Evolutionary conservation across 2,888 invertebrate species (phyloP).

Genomic region (Cyaniris semiargus): DNA sequence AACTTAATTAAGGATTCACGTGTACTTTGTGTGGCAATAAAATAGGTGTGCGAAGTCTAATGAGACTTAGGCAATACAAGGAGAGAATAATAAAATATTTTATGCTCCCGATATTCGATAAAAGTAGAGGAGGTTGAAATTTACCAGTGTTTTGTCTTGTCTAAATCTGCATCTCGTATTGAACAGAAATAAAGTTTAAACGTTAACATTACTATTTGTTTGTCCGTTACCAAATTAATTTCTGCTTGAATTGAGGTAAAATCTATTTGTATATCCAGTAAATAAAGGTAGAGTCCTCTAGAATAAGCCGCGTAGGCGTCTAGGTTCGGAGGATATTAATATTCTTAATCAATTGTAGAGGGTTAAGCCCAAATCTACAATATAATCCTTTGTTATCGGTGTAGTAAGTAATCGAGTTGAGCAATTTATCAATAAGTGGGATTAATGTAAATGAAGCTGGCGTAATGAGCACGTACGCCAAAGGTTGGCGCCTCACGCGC

Average conservation of each 20-base stretch:
- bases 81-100: neutral
- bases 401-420: conserved; percentile 21
- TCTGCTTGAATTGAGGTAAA: neutral
- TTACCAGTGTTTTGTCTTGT: neutral
- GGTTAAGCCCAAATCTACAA: neutral
- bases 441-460: conserved; percentile 26
- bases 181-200: neutral
- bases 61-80: neutral
- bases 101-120: neutral
- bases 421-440: conserved; percentile 29
- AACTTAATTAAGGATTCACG: conserved; percentile 19
- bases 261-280: neutral
- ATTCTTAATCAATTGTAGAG: conserved; percentile 22
- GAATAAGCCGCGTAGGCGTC: neutral
- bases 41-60: neutral
- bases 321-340: neutral
- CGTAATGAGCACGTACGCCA: conserved; percentile 30
- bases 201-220: neutral
- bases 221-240: neutral
- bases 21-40: conserved; percentile 5
- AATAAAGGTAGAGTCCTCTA: neutral
- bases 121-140: neutral
- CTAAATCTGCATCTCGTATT: neutral
- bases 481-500: conserved; percentile 25
- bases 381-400: conserved; percentile 16